phyloP scores from a whole-genome alignment of 2,888 invertebrate genomes.

The Apodemia zela region DNA sequence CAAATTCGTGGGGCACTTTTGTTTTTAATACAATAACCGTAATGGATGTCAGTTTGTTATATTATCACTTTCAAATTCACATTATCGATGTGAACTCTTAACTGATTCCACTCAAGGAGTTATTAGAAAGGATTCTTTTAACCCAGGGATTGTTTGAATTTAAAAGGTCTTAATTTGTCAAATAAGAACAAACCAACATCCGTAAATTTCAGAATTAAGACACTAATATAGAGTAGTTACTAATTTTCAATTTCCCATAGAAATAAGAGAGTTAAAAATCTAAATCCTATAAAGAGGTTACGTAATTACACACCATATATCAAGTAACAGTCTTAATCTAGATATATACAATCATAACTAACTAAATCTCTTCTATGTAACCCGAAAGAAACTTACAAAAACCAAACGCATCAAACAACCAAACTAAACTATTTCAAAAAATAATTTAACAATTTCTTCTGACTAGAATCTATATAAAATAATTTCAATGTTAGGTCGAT shows the following conservation, averaged over 20 bases:
- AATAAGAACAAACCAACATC: slow-evolving; percentile 21
- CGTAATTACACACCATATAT: slow-evolving; percentile 49
- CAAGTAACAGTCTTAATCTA: slow-evolving; percentile 57
- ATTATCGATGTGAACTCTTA: no score
- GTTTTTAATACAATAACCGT: slow-evolving; percentile 44
- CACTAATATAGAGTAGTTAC: slow-evolving; percentile 31
- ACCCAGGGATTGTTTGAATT: no score
- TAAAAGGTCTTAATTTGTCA: no score
- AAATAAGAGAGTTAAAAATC: slow-evolving; percentile 52
- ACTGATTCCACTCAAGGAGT: no score
- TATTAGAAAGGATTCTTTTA: no score
- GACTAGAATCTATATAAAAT: slow-evolving; percentile 15
- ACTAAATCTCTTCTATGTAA: slow-evolving; percentile 34
- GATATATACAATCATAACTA: slow-evolving; percentile 50
- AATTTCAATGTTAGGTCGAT: not conserved
- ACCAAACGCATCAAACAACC: slow-evolving; percentile 16
- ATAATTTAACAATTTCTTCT: slow-evolving; percentile 17
- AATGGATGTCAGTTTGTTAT: slow-evolving; percentile 38
- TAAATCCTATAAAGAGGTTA: slow-evolving; percentile 45
- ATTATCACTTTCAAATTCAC: no score
- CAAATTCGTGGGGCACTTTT: slow-evolving; percentile 74
- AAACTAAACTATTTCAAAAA: slow-evolving; percentile 20
- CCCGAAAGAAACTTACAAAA: slow-evolving; percentile 22
- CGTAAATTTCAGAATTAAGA: slow-evolving; percentile 26
- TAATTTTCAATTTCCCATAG: slow-evolving; percentile 43